Percentiles rank a stretch among this genome's conserved stretches.
These are phyloP conservation scores for Ganaspis brasiliensis DNA, from an alignment of 2,888 invertebrate genomes.

Conservation along the genomic window DNA sequence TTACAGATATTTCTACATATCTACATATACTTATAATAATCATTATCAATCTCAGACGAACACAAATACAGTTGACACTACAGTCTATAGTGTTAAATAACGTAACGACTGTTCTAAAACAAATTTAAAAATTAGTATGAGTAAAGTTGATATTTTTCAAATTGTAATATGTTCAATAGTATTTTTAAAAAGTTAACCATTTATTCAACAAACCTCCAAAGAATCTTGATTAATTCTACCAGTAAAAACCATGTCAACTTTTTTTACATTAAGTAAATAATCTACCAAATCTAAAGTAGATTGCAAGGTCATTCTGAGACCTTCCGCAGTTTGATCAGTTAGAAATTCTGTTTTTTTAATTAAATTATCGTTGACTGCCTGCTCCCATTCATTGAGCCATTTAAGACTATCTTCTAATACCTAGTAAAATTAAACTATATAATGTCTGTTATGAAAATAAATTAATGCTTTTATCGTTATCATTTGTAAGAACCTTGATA, in stretches of 20 bases:
- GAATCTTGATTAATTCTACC: constrained; percentile 22
- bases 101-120: not conserved
- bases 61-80: not conserved
- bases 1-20: not conserved
- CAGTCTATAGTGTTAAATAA: not conserved
- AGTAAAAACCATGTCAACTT: not conserved
- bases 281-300: not conserved
- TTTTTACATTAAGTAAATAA: not conserved
- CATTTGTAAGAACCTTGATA: not conserved
- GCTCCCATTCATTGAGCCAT: not conserved
- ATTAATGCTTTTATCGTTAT: not conserved
- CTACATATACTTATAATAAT: not conserved
- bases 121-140: not conserved
- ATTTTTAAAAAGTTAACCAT: not conserved
- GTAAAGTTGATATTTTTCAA: not conserved
- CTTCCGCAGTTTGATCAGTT: not conserved
- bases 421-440: not conserved
- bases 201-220: not conserved
- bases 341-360: not conserved
- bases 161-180: not conserved
- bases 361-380: not conserved
- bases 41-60: not conserved
- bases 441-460: not conserved
- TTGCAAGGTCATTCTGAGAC: not conserved
- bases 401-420: not conserved